Evolutionary conservation across 2,888 invertebrate species (phyloP), one percentile per base, ranked within the genome.

Genomic region (Formica aserva): DNA sequence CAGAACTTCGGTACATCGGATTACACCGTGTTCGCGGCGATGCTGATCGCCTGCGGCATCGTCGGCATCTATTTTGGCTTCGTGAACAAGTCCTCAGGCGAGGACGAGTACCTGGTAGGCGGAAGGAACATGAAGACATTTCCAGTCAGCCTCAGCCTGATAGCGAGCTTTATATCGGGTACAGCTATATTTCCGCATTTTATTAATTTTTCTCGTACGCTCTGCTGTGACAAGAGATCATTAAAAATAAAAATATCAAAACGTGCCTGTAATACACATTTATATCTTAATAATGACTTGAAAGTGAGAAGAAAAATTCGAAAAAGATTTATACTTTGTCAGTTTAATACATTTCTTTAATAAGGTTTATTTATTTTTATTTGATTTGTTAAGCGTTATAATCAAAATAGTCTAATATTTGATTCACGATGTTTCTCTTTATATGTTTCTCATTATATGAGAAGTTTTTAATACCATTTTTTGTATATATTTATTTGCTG

Each of bases 31-130:
- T 98, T 98, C 94, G 96, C 96, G 82, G 92, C 96, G 0, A 98
- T 98, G 98, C 95, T 98, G 90, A 95, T 96, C 18, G 95, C 97
- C 55, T 98, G 98, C 94, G 97, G 98, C 0, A 95, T 96, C 15
- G 97, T 98, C 66, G 98, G 98, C 0, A 94, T 98, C n/a, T 98
- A 97, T 93, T 98, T 97, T 95, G 98, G 97, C 1, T 97, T 97
- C 87, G 95, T 97, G 93, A 96, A 97, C 93, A 96, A 96, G 85
- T 96, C 96, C 76, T 95, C 95, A 0, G 95, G 97, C 1, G 96
- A 96, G 93, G 97, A 97, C 92, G 96, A 96, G 82, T 98, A 98
- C 93, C 95, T 98, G 74, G 96, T 98, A 81, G 98, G 98, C 32
- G 97, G 97, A 80, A 96, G 98, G 90, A 97, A 97, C 91, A 98